These are phyloP conservation scores for Hydropotes inermis DNA, from an alignment of 2,113 vertebrate genomes.

Conservation along the genomic window DNA sequence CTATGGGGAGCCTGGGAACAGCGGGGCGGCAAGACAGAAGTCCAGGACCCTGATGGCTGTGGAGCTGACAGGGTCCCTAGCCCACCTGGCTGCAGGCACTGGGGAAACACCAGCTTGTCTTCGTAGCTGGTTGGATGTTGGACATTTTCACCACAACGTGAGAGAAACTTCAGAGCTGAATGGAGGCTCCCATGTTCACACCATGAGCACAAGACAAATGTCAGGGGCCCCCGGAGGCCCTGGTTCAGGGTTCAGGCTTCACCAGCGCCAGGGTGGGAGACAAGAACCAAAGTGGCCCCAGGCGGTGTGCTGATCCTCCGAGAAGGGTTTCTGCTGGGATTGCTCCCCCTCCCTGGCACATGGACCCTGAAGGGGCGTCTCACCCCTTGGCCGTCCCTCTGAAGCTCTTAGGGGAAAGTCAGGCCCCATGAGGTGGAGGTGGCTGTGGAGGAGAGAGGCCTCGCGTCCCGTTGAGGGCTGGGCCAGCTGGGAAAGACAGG, in stretches of 20 bases:
- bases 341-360: rapidly evolving
- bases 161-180: not conserved
- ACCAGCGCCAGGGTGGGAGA: not conserved
- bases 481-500: not conserved
- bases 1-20: not conserved
- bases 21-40: rapidly evolving
- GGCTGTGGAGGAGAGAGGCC: too few species aligned
- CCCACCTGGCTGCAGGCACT: too few species aligned
- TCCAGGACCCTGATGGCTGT: rapidly evolving
- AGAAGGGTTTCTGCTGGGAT: rapidly evolving
- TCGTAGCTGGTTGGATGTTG: rapidly evolving
- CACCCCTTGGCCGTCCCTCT: rapidly evolving
- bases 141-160: rapidly evolving
- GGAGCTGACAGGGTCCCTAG: not conserved
- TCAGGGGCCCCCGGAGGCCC: rapidly evolving
- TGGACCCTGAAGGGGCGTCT: rapidly evolving
- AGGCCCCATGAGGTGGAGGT: not conserved
- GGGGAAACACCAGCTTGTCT: not conserved
- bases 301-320: rapidly evolving
- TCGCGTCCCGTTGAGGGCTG: not conserved
- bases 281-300: not conserved
- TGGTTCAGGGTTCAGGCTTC: rapidly evolving
- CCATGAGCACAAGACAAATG: not conserved
- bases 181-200: not conserved
- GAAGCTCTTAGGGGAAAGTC: not conserved